Conservation (phyloP, 1,140 invertebrate genomes). For the Aphidius gifuensis region DNA sequence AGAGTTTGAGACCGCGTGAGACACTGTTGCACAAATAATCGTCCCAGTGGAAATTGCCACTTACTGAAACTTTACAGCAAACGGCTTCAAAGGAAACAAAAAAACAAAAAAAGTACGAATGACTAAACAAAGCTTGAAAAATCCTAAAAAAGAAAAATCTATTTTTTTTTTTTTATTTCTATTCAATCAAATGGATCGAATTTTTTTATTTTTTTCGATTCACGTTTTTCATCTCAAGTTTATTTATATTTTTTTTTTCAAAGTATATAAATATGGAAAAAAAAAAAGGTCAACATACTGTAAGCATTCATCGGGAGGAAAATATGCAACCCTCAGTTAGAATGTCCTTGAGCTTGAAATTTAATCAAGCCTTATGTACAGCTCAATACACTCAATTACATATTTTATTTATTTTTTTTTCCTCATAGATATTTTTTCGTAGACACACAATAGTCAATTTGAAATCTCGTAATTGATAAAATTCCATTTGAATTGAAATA, state of each 20-base stretch:
- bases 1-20: no score
- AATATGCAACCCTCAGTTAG: not conserved
- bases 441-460: no score
- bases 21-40: conserved; percentile 36
- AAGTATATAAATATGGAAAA: no score
- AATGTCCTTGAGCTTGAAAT: conserved; percentile 32
- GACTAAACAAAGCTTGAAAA: no score
- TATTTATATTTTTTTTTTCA: no score
- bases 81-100: conserved; percentile 27
- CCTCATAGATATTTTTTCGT: conserved; percentile 1
- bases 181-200: not conserved
- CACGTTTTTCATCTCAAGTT: no score
- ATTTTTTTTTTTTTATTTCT: not conserved
- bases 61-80: conserved; percentile 35
- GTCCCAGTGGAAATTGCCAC: conserved; percentile 37
- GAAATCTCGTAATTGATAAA: no score
- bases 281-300: no score
- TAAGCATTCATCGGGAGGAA: no score
- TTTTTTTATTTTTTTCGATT: not conserved
- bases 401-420: conserved; percentile 45
- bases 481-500: no score
- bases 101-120: conserved; percentile 20
- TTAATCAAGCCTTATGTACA: conserved; percentile 48
- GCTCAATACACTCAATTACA: conserved; percentile 45
- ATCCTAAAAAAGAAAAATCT: no score